Base-by-base conservation (phyloP, 2,888 invertebrate species). In the Brachynemurus nebulosus region DNA sequence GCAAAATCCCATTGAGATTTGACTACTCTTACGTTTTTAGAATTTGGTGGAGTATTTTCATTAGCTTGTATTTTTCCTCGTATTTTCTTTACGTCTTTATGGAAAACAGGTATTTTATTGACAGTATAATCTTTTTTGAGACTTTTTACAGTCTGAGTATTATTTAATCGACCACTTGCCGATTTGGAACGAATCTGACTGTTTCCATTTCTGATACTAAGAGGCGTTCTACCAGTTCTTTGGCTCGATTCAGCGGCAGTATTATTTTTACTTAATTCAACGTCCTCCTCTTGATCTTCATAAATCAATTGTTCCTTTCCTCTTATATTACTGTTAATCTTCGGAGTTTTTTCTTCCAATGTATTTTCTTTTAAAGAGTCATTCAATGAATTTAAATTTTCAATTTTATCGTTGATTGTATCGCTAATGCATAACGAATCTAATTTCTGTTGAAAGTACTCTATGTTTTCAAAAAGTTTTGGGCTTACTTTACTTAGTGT, bases 231-330 rank as follows among this genome's bases (percentile, higher is more conserved):
- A 45, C 66, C 63, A n/a, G n/a, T n/a, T n/a, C n/a, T n/a, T n/a
- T n/a, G n/a, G 0, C 63, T 57, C 54, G 68, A 14, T 25, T 11
- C 27, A 11, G 16, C 18, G 7, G 14, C 14, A n/a, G 16, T 33
- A n/a, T 18, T 19, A 67, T 49, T 63, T 65, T 38, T 59, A 61
- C 55, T 55, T 59, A 11, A 59, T 45, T 44, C 45, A 23, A 30
- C 23, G 5, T 52, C 47, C 45, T 49, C 50, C n/a, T 56, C 48
- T 40, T 68, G 64, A 63, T 76, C 75, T 64, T 75, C 74, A 61
- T 74, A 75, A 49, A 76, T 71, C n/a, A 73, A 58, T 39, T 73
- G n/a, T n/a, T n/a, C n/a, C n/a, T n/a, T n/a, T n/a, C n/a, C n/a
- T n/a, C n/a, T n/a, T n/a, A n/a, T n/a, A n/a, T n/a, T n/a, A n/a